A percentile compares a stretch with the other conserved stretches of the same genome.
Conservation (phyloP, 2,888 invertebrate species). For the Furcula furcula region DNA sequence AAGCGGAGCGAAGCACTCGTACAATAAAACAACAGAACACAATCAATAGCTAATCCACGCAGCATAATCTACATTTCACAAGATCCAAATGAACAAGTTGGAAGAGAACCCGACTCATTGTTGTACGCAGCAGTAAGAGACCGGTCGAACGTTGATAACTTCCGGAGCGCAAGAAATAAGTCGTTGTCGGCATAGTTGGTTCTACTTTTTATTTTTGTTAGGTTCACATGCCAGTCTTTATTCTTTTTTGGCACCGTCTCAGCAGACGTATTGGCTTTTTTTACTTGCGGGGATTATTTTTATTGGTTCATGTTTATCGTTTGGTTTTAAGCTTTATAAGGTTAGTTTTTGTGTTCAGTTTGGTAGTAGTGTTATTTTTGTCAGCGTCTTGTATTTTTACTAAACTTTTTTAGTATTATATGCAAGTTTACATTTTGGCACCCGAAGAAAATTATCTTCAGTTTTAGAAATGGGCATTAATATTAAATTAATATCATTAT, state of each 20-base stretch:
- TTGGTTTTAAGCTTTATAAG: constrained; percentile 16
- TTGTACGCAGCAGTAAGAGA: constrained; percentile 40
- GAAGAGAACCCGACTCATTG: constrained; percentile 44
- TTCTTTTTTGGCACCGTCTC: constrained; percentile 50
- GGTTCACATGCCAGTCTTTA: constrained; percentile 49
- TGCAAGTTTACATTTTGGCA: too few species aligned
- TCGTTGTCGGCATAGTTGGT: constrained; percentile 55
- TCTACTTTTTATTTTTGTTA: constrained; percentile 60
- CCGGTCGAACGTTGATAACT: constrained; percentile 71
- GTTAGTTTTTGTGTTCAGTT: constrained; percentile 4
- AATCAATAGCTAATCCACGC: constrained; percentile 24
- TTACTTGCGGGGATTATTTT: constrained; percentile 46
- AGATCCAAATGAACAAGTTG: constrained; percentile 30
- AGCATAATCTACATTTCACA: constrained; percentile 32
- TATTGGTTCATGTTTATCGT: constrained; percentile 45
- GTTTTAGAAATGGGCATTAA: too few species aligned
- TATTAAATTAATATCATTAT: too few species aligned
- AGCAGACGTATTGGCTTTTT: constrained; percentile 53
- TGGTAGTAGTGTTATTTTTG: constrained; percentile 1
- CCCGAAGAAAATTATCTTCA: too few species aligned
- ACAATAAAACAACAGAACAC: constrained; percentile 22
- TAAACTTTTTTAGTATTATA: too few species aligned
- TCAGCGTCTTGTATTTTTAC: too few species aligned
- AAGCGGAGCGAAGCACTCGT: constrained; percentile 18
- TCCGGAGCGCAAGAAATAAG: constrained; percentile 66